Conservation (phyloP, 2,797 vertebrate species). For the Hydrophis major region DNA sequence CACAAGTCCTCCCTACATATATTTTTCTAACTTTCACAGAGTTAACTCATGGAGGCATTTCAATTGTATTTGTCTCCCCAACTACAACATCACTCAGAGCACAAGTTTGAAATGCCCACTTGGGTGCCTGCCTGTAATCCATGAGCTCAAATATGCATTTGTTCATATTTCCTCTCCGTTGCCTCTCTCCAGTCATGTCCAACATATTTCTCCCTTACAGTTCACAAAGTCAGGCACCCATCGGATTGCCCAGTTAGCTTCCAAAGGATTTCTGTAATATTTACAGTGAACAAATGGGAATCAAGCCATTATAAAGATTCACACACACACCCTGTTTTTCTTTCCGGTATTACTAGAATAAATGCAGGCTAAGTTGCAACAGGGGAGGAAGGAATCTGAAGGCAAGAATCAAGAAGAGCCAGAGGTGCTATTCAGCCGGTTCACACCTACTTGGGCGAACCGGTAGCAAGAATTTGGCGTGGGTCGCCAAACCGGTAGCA, state of each 20-base stretch:
- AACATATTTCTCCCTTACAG: neutral
- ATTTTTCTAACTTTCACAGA: neutral
- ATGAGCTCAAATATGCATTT: neutral
- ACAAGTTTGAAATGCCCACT: neutral
- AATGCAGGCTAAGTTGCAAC: neutral
- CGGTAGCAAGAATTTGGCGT: too few relatives aligned
- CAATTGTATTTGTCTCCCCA: neutral
- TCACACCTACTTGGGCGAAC: too few relatives aligned
- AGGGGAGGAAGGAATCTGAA: neutral
- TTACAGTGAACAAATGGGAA: neutral
- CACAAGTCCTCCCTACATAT: neutral
- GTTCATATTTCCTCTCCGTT: neutral
- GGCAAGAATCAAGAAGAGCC: neutral
- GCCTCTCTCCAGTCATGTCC: neutral
- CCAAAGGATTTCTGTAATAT: neutral
- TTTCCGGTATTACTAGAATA: neutral
- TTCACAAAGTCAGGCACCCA: neutral
- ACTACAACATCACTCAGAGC: neutral
- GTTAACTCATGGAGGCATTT: neutral
- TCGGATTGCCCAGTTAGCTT: neutral
- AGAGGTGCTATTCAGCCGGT: too few relatives aligned
- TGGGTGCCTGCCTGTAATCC: neutral
- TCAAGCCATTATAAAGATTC: neutral
- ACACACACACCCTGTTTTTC: neutral
- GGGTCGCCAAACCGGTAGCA: too few relatives aligned